These are phyloP conservation scores for Mystacornis crossleyi DNA, from an alignment of 2,113 vertebrate genomes.

Conservation along the genomic window DNA sequence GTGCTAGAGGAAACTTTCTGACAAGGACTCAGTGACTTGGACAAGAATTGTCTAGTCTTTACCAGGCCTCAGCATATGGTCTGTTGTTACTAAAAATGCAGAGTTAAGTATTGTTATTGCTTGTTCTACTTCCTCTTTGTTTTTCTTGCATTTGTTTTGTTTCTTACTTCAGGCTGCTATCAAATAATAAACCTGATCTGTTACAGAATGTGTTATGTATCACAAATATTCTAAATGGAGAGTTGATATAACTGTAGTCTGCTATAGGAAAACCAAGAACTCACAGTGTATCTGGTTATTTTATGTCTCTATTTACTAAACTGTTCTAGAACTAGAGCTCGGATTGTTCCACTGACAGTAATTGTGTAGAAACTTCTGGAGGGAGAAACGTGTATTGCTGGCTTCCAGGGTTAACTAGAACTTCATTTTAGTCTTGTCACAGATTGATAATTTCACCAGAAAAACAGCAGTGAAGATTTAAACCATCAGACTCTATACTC, in stretches of 20 bases:
- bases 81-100: not conserved
- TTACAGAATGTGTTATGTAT: not conserved
- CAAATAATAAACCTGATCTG: not conserved
- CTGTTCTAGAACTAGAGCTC: not conserved
- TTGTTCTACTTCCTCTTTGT: not conserved
- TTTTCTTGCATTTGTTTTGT: not conserved
- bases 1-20: not conserved
- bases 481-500: not conserved
- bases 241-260: not conserved
- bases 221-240: not conserved
- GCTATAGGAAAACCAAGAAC: not conserved
- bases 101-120: not conserved
- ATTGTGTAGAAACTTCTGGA: not conserved
- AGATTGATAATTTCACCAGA: not conserved
- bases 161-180: not conserved
- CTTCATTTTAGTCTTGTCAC: slow-evolving; percentile 3
- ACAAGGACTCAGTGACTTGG: not conserved
- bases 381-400: not conserved
- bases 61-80: not conserved
- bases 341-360: not conserved
- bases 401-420: not conserved
- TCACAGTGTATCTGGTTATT: rapidly evolving
- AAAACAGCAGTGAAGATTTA: not conserved
- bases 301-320: not conserved
- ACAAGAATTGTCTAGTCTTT: not conserved